Percentiles rank a stretch among this genome's conserved stretches.
Conservation (phyloP, 2,797 vertebrate species). For the Xenentodon cancila region DNA sequence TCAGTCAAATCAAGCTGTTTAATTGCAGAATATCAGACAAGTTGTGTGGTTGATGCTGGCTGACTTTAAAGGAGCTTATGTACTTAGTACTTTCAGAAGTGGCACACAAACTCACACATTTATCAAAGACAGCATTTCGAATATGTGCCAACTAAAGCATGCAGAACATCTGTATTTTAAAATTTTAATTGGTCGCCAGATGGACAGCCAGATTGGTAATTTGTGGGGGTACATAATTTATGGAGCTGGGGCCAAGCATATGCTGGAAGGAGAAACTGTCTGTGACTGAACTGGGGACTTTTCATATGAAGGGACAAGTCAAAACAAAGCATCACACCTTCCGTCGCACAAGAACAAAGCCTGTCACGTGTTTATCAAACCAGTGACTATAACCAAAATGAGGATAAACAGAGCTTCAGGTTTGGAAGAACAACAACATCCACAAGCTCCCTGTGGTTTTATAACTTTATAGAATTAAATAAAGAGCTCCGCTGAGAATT, state of each 20-base stretch:
- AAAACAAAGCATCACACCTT: constrained; percentile 16
- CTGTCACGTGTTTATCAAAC: neutral
- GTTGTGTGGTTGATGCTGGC: neutral
- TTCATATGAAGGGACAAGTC: constrained; percentile 39
- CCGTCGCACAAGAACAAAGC: neutral
- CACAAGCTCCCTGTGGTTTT: neutral
- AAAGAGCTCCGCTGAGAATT: constrained; percentile 1
- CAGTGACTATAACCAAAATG: neutral
- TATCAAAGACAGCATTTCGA: constrained; percentile 48
- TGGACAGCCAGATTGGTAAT: constrained; percentile 67
- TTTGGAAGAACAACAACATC: neutral
- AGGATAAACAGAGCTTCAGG: neutral
- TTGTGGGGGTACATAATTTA: constrained; percentile 75
- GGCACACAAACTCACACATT: constrained; percentile 10
- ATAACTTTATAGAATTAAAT: neutral
- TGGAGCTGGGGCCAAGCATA: constrained; percentile 54
- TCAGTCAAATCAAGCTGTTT: constrained; percentile 9
- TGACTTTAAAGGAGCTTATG: constrained; percentile 20
- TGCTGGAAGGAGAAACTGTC: constrained; percentile 47
- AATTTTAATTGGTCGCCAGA: constrained; percentile 77
- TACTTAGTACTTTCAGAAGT: constrained; percentile 24
- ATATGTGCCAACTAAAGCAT: constrained; percentile 56
- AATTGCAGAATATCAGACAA: neutral
- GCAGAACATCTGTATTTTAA: constrained; percentile 74
- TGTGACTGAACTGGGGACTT: constrained; percentile 35